Base-by-base conservation (phyloP, 2,888 invertebrate genomes). In the Scaptomyza tumidula region DNA sequence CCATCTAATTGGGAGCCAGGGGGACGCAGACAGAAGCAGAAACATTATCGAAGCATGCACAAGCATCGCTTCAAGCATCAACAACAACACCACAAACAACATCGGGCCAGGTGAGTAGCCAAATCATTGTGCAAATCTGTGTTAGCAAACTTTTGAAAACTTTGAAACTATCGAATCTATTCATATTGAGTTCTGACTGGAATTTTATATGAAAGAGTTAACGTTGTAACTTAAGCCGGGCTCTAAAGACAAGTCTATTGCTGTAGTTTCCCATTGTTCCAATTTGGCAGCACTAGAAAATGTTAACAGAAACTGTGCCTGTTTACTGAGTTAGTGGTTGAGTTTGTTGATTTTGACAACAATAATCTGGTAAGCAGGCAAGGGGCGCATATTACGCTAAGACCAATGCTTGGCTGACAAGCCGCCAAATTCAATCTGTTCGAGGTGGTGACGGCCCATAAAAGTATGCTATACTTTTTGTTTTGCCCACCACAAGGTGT, bases 41-140 rank as follows among this genome's bases (percentile, higher is more conserved):
- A 80, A 71, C 88, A 82, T 66, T 80, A 78, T 72, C 78, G 82
- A 71, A 80, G 88, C 54, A 71, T 77, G 52, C 86, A 83, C 58
- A 81, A 78, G 59, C 86, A 82, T 62, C 88, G 89, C 53, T 86
- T 71, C 69, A 89, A 52, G 27, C 52, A 35, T 6, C 44, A 44
- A 6, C 44, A 44, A 13, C 44, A 44, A 5, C 52, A 52, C 13
- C 52, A 52, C 14, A 37, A 78, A 29, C 74, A 83, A 62, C 80
- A 80, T 61, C 71, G 78, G 19, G 62, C 72, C 65, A 82, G 89
- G 88, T 88, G 66, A 88, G 89, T 6, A 6, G 16, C 16, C 4
- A n/a, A 43, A 11, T 33, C 35, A 43, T n/a, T 35, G 31, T 29
- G 29, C 31, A 31, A 11, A 33, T 16, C 43, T 31, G 10, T 13